phyloP scores from a whole-genome alignment of 2,888 invertebrate species.

The Drosophila fungiperda region DNA sequence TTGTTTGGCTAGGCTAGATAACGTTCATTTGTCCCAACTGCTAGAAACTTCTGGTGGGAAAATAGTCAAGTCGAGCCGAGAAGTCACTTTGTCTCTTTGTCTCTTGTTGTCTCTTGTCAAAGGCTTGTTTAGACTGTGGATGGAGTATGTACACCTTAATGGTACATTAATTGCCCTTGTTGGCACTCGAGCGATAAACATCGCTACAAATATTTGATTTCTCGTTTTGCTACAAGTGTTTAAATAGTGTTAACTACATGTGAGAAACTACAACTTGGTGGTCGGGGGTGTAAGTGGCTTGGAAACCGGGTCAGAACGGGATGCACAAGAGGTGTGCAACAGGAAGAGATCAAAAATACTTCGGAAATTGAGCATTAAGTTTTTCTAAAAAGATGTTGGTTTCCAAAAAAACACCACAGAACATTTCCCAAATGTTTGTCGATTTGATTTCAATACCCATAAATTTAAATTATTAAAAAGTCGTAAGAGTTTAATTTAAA shows the following conservation, averaged over 20 bases:
- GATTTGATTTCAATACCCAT: background rate
- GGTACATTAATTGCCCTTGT: slow-evolving; percentile 79
- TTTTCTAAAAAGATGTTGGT: background rate
- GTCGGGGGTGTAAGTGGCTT: background rate
- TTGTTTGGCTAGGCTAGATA: slow-evolving; percentile 56
- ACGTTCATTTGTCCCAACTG: slow-evolving; percentile 12
- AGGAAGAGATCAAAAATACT: slow-evolving; percentile 35
- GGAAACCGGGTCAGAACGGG: slow-evolving; percentile 7
- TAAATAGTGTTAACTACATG: slow-evolving; percentile 66
- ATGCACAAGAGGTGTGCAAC: slow-evolving; percentile 16
- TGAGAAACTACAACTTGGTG: slow-evolving; percentile 17
- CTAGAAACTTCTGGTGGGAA: slow-evolving; percentile 40
- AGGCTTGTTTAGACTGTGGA: slow-evolving; percentile 57
- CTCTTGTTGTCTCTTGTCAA: slow-evolving; percentile 43
- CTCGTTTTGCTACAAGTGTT: slow-evolving; percentile 74
- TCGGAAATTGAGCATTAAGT: background rate
- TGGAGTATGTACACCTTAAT: slow-evolving; percentile 63
- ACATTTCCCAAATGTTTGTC: background rate
- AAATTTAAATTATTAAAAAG: background rate
- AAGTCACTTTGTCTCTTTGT: slow-evolving; percentile 26
- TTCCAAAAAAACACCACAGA: background rate
- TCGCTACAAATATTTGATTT: slow-evolving; percentile 78
- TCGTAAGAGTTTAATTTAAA: background rate
- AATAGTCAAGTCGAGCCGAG: slow-evolving; percentile 19
- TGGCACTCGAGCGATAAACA: slow-evolving; percentile 77